These are phyloP conservation scores for Cephalopterus ornatus DNA, from an alignment of 2,113 vertebrate species.

Conservation along the genomic window DNA sequence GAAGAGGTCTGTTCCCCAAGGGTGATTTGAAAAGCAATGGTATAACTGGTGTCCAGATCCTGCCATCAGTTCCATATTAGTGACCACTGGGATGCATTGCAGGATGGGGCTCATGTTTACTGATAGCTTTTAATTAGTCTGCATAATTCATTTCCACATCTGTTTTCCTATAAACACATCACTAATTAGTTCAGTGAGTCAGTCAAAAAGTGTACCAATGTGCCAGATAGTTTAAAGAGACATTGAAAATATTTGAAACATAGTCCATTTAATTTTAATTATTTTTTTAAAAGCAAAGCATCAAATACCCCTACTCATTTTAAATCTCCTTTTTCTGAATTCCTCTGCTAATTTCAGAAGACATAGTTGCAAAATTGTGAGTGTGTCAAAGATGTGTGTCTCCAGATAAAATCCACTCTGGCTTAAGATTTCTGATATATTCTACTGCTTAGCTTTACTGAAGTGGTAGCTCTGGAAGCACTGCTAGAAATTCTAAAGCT, in stretches of 20 bases:
- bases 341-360: neutral
- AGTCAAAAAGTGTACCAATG: constrained; percentile 22
- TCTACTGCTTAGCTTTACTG: neutral
- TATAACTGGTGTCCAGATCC: neutral
- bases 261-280: constrained; percentile 2
- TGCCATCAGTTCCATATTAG: neutral
- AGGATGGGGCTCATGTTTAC: neutral
- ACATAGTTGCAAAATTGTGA: neutral
- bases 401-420: neutral
- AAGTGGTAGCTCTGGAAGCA: neutral
- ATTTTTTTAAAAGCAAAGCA: neutral
- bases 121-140: constrained; percentile 54
- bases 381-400: neutral
- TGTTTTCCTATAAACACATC: constrained; percentile 55
- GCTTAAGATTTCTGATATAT: neutral
- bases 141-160: constrained; percentile 50
- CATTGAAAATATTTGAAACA: constrained; percentile 14
- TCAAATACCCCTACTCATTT: neutral
- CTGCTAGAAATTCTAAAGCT: neutral
- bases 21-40: neutral
- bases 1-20: constrained; percentile 18
- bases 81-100: neutral
- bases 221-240: constrained; percentile 49
- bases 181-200: constrained; percentile 59
- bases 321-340: neutral